A percentile compares a stretch with the other conserved stretches of the same genome.
These are phyloP conservation scores for Cyclargus thomasi DNA, from an alignment of 1,140 invertebrate species.

Conservation along the genomic window DNA sequence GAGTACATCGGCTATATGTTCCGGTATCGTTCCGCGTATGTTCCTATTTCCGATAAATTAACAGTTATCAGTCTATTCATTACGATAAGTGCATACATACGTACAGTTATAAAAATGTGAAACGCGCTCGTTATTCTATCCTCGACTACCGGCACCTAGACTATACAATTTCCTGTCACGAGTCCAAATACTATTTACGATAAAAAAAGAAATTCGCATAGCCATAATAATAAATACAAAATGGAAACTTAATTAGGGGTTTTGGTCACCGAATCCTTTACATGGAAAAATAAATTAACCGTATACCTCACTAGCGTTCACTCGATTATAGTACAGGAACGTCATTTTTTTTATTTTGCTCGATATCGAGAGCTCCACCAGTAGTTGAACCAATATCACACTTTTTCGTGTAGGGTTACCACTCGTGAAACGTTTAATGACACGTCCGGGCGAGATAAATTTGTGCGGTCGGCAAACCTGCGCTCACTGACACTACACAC, in stretches of 20 bases:
- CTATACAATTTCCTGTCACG: constrained; percentile 37
- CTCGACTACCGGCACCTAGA: constrained; percentile 50
- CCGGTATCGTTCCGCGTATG: constrained; percentile 11
- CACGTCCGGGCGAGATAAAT: background rate
- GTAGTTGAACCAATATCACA: background rate
- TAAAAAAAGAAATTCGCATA: constrained; percentile 2
- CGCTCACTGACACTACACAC: constrained; percentile 7
- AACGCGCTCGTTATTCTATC: constrained; percentile 25
- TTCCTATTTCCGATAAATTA: constrained; percentile 43
- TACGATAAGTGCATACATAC: constrained; percentile 26
- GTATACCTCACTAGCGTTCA: background rate
- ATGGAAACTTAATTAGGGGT: constrained; percentile 10
- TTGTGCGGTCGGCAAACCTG: background rate
- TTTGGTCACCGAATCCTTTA: constrained; percentile 11
- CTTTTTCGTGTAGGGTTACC: background rate
- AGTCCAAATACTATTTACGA: background rate
- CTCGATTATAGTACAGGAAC: constrained; percentile 8
- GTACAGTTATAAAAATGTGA: constrained; percentile 39
- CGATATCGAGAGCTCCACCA: background rate
- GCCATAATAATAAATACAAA: constrained; percentile 25
- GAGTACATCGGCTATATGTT: constrained; percentile 18
- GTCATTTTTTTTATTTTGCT: constrained; percentile 5
- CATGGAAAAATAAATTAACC: constrained; percentile 13
- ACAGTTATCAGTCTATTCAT: constrained; percentile 57
- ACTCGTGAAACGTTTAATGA: background rate